Conservation (phyloP, 23 tunicate species). For the Botrylloides violaceus region DNA sequence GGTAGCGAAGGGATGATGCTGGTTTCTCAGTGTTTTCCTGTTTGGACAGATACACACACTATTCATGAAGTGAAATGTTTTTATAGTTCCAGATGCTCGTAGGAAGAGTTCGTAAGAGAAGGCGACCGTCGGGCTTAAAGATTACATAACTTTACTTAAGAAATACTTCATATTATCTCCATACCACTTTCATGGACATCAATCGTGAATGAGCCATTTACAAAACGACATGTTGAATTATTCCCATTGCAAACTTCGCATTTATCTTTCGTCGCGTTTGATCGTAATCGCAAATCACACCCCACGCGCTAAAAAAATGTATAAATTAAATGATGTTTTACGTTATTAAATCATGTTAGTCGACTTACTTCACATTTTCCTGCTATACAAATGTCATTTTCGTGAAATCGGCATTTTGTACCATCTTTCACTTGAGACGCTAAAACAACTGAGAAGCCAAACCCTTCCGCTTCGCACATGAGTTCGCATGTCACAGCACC, state of each 20-base stretch:
- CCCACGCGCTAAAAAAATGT: constrained; percentile 56
- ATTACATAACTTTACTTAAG: too few species aligned
- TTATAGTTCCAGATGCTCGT: too few species aligned
- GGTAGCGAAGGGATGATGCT: too few species aligned
- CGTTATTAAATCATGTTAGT: too few species aligned
- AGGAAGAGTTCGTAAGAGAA: too few species aligned
- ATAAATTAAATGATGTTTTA: not conserved
- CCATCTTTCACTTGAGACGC: constrained; percentile 72
- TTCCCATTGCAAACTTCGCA: constrained; percentile 94
- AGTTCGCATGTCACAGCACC: constrained; percentile 73
- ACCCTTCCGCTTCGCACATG: constrained; percentile 82
- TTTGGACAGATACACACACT: too few species aligned
- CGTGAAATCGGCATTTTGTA: constrained; percentile 52
- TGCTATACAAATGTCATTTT: constrained; percentile 65
- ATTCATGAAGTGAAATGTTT: too few species aligned
- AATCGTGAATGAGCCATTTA: constrained; percentile 32
- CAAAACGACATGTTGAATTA: constrained; percentile 67
- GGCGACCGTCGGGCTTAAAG: too few species aligned
- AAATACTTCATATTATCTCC: too few species aligned
- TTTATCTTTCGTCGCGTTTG: constrained; percentile 65
- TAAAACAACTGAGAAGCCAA: constrained; percentile 78
- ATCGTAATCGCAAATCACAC: constrained; percentile 60
- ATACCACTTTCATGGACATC: constrained; percentile 23
- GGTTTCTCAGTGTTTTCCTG: too few species aligned
- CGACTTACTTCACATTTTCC: constrained; percentile 83